phyloP scores from a whole-genome alignment of 1,140 invertebrate species.

The Atta cephalotes region DNA sequence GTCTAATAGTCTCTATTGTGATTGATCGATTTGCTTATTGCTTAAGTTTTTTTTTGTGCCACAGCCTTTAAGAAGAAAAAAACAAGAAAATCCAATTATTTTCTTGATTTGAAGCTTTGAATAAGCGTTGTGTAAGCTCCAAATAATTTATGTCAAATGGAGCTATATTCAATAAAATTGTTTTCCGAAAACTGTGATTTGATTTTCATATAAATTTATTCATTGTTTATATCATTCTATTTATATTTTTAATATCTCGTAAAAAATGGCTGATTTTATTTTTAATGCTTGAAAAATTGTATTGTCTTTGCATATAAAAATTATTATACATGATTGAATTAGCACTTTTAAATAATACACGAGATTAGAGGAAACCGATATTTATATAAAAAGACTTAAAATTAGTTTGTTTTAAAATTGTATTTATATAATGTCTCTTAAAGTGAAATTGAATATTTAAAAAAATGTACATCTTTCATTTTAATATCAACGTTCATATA shows the following conservation, averaged over 20 bases:
- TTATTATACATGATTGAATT: neutral
- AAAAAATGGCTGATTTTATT: no score
- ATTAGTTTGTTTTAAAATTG: neutral
- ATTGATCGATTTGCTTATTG: no score
- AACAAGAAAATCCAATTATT: neutral
- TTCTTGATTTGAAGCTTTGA: neutral
- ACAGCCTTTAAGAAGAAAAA: no score
- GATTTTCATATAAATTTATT: no score
- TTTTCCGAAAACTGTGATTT: neutral
- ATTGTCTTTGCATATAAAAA: neutral
- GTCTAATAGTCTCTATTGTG: no score
- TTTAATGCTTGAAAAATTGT: no score
- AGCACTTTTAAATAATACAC: neutral
- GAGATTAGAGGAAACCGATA: no score
- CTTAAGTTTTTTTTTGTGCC: no score
- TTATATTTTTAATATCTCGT: no score
- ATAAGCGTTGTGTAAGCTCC: neutral
- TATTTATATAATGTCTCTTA: neutral
- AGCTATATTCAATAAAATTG: neutral
- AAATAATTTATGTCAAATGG: slow-evolving; percentile 4
- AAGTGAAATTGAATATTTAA: neutral
- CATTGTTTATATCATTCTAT: no score
- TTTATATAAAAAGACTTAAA: neutral
- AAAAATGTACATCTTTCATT: neutral
- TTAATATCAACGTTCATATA: neutral